These are phyloP conservation scores for Pluvialis apricaria DNA, from an alignment of 2,113 vertebrate genomes.

Conservation along the genomic window DNA sequence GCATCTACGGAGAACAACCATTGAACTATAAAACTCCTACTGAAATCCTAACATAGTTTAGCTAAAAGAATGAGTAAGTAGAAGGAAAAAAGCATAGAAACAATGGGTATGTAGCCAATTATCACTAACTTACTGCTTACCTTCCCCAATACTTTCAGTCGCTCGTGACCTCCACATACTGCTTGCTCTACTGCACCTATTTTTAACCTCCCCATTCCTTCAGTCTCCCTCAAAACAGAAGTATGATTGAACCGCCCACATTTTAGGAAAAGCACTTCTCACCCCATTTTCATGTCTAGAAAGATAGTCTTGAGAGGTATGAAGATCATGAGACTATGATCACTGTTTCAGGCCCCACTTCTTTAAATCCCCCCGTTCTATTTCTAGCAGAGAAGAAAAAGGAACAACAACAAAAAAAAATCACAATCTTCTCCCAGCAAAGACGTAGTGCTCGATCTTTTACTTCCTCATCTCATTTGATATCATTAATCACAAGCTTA, in stretches of 20 bases:
- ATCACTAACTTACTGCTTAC: background rate
- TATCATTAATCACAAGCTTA: background rate
- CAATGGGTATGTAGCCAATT: background rate
- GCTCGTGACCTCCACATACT: background rate
- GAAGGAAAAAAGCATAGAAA: background rate
- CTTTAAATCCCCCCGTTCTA: background rate
- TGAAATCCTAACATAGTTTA: background rate
- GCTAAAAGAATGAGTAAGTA: background rate
- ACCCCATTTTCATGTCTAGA: background rate
- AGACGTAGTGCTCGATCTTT: background rate
- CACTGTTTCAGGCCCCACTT: background rate
- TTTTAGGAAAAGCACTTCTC: slow-evolving; percentile 10
- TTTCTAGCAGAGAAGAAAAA: background rate
- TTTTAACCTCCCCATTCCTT: background rate
- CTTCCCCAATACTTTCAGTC: background rate
- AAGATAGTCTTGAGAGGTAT: background rate
- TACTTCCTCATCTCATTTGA: background rate
- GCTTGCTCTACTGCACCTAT: background rate
- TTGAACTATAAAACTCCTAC: background rate
- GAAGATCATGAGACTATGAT: background rate
- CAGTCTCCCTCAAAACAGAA: background rate
- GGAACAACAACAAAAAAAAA: background rate
- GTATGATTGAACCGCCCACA: background rate
- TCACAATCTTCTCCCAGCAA: background rate
- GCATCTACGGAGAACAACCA: background rate